These are phyloP conservation scores for Teleiodes luculella DNA, from an alignment of 2,888 invertebrate species.

Conservation along the genomic window DNA sequence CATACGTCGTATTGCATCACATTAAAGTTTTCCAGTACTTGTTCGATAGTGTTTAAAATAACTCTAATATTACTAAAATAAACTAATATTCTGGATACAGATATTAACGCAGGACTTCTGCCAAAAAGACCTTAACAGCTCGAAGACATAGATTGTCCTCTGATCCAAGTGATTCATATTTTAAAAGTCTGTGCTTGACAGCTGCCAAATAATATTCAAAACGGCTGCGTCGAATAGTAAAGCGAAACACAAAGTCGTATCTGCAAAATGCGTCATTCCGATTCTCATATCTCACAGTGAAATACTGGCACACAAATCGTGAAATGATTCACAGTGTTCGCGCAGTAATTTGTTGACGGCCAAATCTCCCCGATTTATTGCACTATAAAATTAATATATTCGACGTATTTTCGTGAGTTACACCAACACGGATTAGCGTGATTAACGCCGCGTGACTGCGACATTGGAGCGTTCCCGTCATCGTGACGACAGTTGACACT, in stretches of 20 bases:
- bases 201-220: no score
- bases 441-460: slow-evolving; percentile 23
- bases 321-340: slow-evolving; percentile 27
- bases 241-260: background rate
- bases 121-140: no score
- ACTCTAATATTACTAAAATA: no score
- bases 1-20: no score
- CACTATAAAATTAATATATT: slow-evolving; percentile 39
- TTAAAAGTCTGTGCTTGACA: no score
- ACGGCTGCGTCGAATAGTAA: no score
- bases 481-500: slow-evolving; percentile 14
- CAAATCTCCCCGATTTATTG: slow-evolving; percentile 36
- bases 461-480: slow-evolving; percentile 27
- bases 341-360: slow-evolving; percentile 31
- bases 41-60: no score
- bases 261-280: background rate
- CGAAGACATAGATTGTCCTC: no score
- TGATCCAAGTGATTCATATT: no score
- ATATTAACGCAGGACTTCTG: no score
- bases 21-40: no score
- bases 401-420: slow-evolving; percentile 15
- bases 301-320: slow-evolving; percentile 15
- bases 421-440: slow-evolving; percentile 1
- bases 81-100: no score
- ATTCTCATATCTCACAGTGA: background rate